Evolutionary conservation across 2,888 invertebrate species (phyloP).

Genomic region (Pachliopta kotzebuea): DNA sequence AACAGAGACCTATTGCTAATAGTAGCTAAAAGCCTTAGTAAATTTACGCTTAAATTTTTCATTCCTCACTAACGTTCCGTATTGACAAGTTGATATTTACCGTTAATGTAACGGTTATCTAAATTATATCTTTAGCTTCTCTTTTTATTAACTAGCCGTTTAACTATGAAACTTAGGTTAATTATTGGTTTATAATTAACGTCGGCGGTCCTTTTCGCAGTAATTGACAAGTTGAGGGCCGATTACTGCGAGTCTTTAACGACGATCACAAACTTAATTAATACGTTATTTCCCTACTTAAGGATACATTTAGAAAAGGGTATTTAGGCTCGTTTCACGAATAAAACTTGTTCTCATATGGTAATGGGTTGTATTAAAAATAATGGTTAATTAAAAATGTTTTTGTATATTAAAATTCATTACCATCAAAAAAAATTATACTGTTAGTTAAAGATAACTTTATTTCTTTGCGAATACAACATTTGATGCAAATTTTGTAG

Average conservation of each 20-base stretch:
- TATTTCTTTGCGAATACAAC: no score
- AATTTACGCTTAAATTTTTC: neutral
- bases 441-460: no score
- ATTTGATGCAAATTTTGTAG: no score
- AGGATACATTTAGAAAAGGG: neutral
- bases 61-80: neutral
- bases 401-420: no score
- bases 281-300: conserved; percentile 5
- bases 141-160: conserved; percentile 25
- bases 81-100: neutral
- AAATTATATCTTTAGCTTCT: conserved; percentile 9
- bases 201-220: conserved; percentile 13
- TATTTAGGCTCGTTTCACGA: neutral
- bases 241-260: conserved; percentile 14
- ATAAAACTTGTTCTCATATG: neutral
- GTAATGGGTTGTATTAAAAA: no score
- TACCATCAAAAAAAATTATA: no score
- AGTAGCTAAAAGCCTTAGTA: neutral
- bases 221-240: conserved; percentile 27
- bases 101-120: conserved; percentile 18
- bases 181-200: conserved; percentile 26
- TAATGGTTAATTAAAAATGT: no score
- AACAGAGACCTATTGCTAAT: no score
- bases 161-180: conserved; percentile 19
- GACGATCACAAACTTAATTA: conserved; percentile 15